Conservation (phyloP, 1,140 invertebrate genomes). For the Bombus cullumanus region DNA sequence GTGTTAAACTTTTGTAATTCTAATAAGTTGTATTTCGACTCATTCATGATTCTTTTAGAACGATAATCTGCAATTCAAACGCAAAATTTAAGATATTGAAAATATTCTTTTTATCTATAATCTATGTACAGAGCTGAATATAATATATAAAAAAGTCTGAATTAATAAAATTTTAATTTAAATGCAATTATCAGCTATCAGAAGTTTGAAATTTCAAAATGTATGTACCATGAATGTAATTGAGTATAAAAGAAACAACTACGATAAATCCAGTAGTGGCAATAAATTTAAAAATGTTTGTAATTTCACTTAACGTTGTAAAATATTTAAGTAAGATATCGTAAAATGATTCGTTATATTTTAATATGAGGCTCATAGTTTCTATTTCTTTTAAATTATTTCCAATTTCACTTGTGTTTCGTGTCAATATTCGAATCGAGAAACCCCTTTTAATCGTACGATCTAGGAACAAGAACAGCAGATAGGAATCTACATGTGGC, state of each 20-base stretch:
- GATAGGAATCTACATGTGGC: constrained; percentile 23
- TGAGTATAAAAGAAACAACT: constrained; percentile 11
- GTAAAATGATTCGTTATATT: neutral
- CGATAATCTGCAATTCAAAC: neutral
- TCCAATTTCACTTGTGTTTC: neutral
- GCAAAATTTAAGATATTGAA: neutral
- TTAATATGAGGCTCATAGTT: constrained; percentile 22
- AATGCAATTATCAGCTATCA: neutral
- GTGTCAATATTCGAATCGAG: neutral
- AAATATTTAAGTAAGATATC: constrained; percentile 1
- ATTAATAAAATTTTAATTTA: neutral
- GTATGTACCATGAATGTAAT: constrained; percentile 3
- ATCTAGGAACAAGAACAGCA: constrained; percentile 18
- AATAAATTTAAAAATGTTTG: constrained; percentile 7
- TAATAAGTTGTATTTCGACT: neutral
- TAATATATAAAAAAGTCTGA: neutral
- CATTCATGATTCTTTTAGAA: neutral
- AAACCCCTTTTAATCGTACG: neutral
- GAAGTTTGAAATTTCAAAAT: constrained; percentile 14
- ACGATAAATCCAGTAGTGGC: neutral
- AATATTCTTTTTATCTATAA: no score
- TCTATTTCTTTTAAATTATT: neutral
- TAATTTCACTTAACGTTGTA: neutral
- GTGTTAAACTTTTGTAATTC: neutral
- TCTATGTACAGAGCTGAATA: neutral